A percentile compares a stretch with the other conserved stretches of the same genome.
These are phyloP conservation scores for Helogale parvula DNA, from an alignment of 2,113 vertebrate genomes.

Conservation along the genomic window DNA sequence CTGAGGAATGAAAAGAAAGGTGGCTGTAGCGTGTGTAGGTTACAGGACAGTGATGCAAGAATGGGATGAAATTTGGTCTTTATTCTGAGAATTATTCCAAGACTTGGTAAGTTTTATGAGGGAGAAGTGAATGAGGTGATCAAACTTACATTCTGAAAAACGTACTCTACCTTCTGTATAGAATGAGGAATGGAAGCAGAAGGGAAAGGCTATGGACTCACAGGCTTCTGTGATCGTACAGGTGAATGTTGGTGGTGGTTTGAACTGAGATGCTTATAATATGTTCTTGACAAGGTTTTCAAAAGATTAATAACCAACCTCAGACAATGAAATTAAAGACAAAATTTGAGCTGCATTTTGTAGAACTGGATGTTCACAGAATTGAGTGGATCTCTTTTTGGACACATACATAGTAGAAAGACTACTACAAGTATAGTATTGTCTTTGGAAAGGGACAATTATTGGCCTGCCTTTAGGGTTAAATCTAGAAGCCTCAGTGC, in stretches of 20 bases:
- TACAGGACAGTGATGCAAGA: too few species aligned
- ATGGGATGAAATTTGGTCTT: background rate
- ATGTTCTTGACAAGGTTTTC: background rate
- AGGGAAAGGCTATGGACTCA: background rate
- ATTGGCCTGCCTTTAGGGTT: background rate
- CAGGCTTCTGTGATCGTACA: background rate
- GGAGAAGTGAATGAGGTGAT: background rate
- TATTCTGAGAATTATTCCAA: background rate
- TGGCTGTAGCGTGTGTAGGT: accelerated
- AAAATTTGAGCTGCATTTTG: background rate
- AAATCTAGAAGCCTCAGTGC: background rate
- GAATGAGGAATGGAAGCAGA: background rate
- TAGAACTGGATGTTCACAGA: background rate
- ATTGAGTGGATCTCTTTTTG: background rate
- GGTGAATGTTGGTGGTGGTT: background rate
- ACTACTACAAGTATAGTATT: background rate
- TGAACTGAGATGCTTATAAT: background rate
- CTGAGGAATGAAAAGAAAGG: background rate
- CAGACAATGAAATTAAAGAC: background rate
- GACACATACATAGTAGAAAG: background rate
- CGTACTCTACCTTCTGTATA: too few species aligned
- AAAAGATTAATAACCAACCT: background rate
- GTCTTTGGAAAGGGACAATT: background rate
- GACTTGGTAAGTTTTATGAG: background rate
- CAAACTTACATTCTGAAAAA: background rate